A percentile compares a stretch with the other conserved stretches of the same genome.
Evolutionary conservation across 2,113 vertebrate species (phyloP).

Genomic region (Capricornis sumatraensis): DNA sequence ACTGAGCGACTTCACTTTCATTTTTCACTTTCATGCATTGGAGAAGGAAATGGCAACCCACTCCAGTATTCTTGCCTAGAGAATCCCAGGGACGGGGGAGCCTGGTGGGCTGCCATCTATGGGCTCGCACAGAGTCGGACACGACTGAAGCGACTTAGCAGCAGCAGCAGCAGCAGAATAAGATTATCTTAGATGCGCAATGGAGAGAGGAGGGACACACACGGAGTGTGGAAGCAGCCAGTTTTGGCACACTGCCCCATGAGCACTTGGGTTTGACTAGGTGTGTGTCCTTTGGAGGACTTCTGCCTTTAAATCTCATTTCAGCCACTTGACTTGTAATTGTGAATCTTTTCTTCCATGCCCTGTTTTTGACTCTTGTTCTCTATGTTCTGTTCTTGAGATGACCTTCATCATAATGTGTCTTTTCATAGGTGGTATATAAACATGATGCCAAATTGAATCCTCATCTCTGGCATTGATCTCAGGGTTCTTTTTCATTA

Average conservation of each 20-base stretch:
- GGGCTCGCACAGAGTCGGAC: too few species aligned
- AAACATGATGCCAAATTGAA: neutral
- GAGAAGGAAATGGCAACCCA: too few species aligned
- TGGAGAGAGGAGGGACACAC: neutral
- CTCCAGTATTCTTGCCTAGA: too few species aligned
- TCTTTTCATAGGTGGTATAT: neutral
- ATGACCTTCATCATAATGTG: neutral
- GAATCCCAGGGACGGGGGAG: too few species aligned
- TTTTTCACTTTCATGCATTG: too few species aligned
- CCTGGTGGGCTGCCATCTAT: too few species aligned
- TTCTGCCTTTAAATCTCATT: slow-evolving; percentile 1
- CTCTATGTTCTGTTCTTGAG: neutral
- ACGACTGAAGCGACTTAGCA: too few species aligned
- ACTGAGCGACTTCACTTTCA: too few species aligned
- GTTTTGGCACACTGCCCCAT: neutral
- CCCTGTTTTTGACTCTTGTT: neutral
- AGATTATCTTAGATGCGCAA: neutral
- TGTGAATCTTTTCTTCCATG: neutral
- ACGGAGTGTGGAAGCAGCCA: fast-evolving
- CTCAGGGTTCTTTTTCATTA: neutral
- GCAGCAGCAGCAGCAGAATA: too few species aligned
- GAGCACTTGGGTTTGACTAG: neutral
- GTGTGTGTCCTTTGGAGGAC: neutral
- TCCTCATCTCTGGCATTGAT: neutral
- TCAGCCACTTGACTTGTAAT: neutral